Conservation (phyloP, 2,888 invertebrate species). For the Acleris holmiana region DNA sequence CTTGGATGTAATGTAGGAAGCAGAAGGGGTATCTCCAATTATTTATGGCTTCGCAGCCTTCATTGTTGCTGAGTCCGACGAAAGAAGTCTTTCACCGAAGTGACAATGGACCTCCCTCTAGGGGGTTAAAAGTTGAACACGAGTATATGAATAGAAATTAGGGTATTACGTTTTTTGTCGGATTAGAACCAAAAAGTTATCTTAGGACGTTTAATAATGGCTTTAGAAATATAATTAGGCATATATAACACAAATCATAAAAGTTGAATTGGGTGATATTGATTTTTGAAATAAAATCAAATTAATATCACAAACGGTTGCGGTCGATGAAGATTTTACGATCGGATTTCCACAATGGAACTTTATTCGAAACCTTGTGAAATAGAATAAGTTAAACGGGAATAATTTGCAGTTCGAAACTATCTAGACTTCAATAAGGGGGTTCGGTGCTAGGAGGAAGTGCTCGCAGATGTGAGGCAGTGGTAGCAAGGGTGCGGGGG, state of each 20-base stretch:
- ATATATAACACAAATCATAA: background rate
- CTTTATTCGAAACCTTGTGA: constrained; percentile 35
- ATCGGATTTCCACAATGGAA: constrained; percentile 54
- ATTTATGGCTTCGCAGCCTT: constrained; percentile 41
- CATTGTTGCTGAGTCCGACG: constrained; percentile 20
- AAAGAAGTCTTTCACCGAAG: constrained; percentile 14
- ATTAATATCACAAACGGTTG: too few species aligned
- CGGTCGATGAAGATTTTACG: constrained; percentile 43
- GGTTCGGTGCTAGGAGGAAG: constrained; percentile 64
- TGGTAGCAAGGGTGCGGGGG: constrained; percentile 48
- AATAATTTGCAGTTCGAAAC: constrained; percentile 66
- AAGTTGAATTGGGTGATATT: background rate
- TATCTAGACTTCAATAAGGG: constrained; percentile 68
- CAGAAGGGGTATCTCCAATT: constrained; percentile 68
- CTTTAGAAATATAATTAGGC: constrained; percentile 7
- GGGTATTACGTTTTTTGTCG: constrained; percentile 14
- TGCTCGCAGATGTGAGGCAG: constrained; percentile 47
- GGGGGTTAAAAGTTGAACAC: constrained; percentile 19
- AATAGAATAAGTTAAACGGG: constrained; percentile 53
- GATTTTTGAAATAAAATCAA: background rate
- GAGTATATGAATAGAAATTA: constrained; percentile 20
- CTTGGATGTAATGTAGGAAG: constrained; percentile 68
- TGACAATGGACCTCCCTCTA: constrained; percentile 19
- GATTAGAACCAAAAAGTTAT: constrained; percentile 13
- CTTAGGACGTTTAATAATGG: constrained; percentile 5